These are phyloP conservation scores for Epinephelus awoara DNA, from an alignment of 2,797 vertebrate genomes.

Conservation along the genomic window DNA sequence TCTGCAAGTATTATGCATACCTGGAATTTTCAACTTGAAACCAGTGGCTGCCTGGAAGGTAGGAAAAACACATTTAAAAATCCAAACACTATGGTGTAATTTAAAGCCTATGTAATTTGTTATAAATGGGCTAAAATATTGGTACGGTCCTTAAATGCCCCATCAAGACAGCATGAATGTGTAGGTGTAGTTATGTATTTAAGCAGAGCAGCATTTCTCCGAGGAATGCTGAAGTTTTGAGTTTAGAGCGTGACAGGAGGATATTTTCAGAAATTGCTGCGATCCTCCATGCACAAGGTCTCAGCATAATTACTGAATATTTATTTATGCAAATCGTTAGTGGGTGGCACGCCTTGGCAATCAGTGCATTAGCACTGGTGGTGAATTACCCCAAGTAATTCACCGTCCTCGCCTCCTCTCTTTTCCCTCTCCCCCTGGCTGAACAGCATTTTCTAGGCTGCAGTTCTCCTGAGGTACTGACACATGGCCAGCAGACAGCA, in stretches of 20 bases:
- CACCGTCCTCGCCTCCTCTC: slow-evolving; percentile 32
- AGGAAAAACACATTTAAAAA: not conserved
- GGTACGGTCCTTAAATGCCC: not conserved
- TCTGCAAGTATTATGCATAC: not conserved
- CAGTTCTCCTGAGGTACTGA: slow-evolving; percentile 18
- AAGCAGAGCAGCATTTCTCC: slow-evolving; percentile 12
- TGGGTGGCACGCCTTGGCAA: slow-evolving; percentile 58
- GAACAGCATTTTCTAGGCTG: slow-evolving; percentile 35
- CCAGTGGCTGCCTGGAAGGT: not conserved
- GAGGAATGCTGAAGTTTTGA: slow-evolving; percentile 16
- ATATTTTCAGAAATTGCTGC: slow-evolving; percentile 35
- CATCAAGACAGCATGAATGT: not conserved
- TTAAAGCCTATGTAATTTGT: slow-evolving; percentile 1
- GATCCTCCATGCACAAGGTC: slow-evolving; percentile 31
- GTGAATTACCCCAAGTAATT: slow-evolving; percentile 57
- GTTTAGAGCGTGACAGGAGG: slow-evolving; percentile 25
- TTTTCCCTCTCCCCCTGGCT: not conserved
- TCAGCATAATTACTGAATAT: slow-evolving; percentile 62
- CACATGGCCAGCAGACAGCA: slow-evolving; percentile 42
- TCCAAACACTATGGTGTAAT: not conserved
- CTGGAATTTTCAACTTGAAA: not conserved
- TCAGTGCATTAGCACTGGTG: slow-evolving; percentile 45
- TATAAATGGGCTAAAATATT: not conserved
- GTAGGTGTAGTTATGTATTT: not conserved
- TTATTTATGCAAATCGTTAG: slow-evolving; percentile 62